These are phyloP conservation scores for Camelus bactrianus DNA, from an alignment of 2,113 vertebrate genomes.

Conservation along the genomic window DNA sequence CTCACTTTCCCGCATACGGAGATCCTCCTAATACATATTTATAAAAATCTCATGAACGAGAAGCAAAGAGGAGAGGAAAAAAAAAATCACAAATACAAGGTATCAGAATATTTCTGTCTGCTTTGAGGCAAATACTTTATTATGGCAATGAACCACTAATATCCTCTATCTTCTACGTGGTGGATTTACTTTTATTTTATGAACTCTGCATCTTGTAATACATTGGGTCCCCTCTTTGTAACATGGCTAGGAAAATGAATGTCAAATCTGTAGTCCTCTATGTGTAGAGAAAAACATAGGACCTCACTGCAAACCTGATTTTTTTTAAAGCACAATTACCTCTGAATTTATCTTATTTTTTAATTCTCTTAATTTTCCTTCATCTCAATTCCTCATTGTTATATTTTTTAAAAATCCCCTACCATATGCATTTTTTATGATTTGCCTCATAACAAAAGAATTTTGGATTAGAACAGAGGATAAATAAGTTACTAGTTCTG, in stretches of 20 bases:
- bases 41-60: constrained; percentile 67
- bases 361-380: constrained; percentile 25
- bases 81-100: constrained; percentile 6
- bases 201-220: background rate
- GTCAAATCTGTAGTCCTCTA: background rate
- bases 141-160: constrained; percentile 34
- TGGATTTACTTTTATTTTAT: constrained; percentile 50
- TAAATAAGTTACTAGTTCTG: constrained; percentile 53
- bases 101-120: constrained; percentile 59
- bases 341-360: constrained; percentile 40
- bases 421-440: constrained; percentile 34
- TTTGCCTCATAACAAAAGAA: constrained; percentile 26
- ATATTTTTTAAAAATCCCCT: background rate
- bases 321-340: background rate
- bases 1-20: constrained; percentile 10
- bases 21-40: constrained; percentile 61
- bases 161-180: constrained; percentile 30
- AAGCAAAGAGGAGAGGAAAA: constrained; percentile 16
- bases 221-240: background rate
- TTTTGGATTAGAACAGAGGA: constrained; percentile 48
- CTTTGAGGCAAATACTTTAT: constrained; percentile 58
- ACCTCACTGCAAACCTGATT: background rate
- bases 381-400: background rate
- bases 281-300: background rate
- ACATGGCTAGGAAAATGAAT: background rate